Evolutionary conservation across 1,140 invertebrate species (phyloP), one percentile per base, ranked within the genome.

Genomic region (Sitodiplosis mosellana): DNA sequence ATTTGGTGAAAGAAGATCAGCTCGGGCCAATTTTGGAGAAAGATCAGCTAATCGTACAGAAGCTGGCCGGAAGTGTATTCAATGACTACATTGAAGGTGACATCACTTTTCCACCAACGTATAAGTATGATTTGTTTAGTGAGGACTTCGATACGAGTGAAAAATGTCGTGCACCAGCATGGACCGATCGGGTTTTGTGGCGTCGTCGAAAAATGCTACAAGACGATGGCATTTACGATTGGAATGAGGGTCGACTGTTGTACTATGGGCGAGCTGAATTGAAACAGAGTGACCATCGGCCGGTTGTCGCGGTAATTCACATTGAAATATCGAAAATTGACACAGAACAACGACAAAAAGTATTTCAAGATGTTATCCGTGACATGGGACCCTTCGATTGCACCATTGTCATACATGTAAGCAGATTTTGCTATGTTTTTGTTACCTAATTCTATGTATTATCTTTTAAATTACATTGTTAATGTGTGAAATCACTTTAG

Each of bases 61-160:
- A 86, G 64, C 72, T 76, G 21, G 74, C 77, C 47, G 83, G 81
- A 36, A 80, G 93, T 69, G 84, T 88, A n/a, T 99, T 99, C 59
- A 80, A 84, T 60, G 87, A 91, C 57, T 99, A 92, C 61, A 72
- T 79, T 46, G 96, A 99, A 72, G 95, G 90, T 1, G 76, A 80
- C 21, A 84, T 96, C 17, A 81, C 74, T 45, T 99, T 99, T 68
- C 72, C 87, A 18, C 96, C 96, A 2, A 99, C 95, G 1, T 99
- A 99, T 61, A 99, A 99, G 65, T 99, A 98, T 62, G 96, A 99
- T 71, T 66, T 96, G 33, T 98, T 98, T 65, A 95, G 90, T 58
- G 90, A 98, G 66, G 93, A 98, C 70, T 99, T 97, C 64, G 96
- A 99, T 62, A 99, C 95, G 0, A 97, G 93, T 65, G 96, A 99